Evolutionary conservation across 2,888 invertebrate species (phyloP), one percentile per base, ranked within the genome.

Genomic region (Trachelus iudaicus): DNA sequence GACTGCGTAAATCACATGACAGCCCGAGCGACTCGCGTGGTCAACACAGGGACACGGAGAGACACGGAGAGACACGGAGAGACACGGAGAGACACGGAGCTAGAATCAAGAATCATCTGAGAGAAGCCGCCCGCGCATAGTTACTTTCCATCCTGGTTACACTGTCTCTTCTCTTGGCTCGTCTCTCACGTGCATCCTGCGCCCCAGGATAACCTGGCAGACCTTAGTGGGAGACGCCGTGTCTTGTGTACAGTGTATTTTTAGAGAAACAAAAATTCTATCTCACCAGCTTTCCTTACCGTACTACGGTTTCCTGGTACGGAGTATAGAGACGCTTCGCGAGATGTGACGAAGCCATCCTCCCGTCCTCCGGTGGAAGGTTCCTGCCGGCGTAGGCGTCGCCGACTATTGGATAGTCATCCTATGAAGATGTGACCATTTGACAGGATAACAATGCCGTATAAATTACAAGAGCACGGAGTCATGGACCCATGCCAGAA

Each of bases 381-480:
- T 9, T 56, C 56, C 56, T 23, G 73, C 76, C 81, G 73, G 75
- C 79, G 75, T 79, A 78, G 77, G 78, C 79, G 80, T 81, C 76
- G 37, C 30, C 35, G 40, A 76, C 77, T 81, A 78, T 77, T 76
- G 77, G 37, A 74, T 79, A 84, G 80, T 83, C 84, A 83, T 85
- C 83, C 80, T 79, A 85, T 84, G 85, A 85, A 88, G 89, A 89
- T 86, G 87, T 89, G 87, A 86, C 82, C 83, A 78, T 85, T 86
- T 88, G 88, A 88, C 87, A 86, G 81, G 82, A 78, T 81, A 81
- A 89, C 87, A 87, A 88, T 87, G 82, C 86, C 82, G 89, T 88
- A 87, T 89, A 88, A 87, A 89, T 89, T 89, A 87, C 76, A 80
- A 77, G 82, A 79, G 77, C 79, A 82, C 73, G 71, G 80, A 79